phyloP scores from a whole-genome alignment of 2,113 vertebrate genomes.

The Panurus biarmicus region DNA sequence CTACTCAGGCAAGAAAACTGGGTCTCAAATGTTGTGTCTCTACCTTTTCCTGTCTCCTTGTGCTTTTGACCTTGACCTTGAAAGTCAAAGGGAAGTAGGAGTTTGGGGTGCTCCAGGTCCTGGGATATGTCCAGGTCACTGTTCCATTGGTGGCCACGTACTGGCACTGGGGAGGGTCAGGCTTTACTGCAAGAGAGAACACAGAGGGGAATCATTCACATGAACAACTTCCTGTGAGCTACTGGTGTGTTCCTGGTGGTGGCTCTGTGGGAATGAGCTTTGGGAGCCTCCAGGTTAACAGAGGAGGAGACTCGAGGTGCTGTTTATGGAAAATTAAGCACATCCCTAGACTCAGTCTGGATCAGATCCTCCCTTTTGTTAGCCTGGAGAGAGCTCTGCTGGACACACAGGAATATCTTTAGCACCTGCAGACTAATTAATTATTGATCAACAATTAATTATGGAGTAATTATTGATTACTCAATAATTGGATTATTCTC shows the following conservation, averaged over 20 bases:
- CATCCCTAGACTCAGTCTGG: background rate
- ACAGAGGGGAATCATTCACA: background rate
- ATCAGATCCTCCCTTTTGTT: background rate
- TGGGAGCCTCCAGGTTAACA: background rate
- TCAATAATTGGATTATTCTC: no score
- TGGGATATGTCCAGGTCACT: slow-evolving; percentile 70
- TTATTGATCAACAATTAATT: no score
- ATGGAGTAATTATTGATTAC: no score
- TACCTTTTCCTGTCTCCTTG: background rate
- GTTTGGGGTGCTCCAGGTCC: slow-evolving; percentile 68
- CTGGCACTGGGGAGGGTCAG: slow-evolving; percentile 61
- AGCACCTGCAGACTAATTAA: no score
- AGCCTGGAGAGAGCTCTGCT: background rate
- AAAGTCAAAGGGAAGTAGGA: slow-evolving; percentile 73
- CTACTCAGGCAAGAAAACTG: background rate
- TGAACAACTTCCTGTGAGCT: background rate
- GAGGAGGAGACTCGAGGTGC: background rate
- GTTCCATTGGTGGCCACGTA: slow-evolving; percentile 33
- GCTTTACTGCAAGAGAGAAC: slow-evolving; percentile 63
- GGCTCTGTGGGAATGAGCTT: background rate
- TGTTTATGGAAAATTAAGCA: background rate
- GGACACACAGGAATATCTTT: background rate
- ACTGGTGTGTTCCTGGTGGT: background rate
- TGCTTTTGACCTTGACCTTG: slow-evolving; percentile 29
- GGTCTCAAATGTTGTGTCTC: background rate